phyloP scores from a whole-genome alignment of 2,113 vertebrate genomes.

The Malurus cyaneus region DNA sequence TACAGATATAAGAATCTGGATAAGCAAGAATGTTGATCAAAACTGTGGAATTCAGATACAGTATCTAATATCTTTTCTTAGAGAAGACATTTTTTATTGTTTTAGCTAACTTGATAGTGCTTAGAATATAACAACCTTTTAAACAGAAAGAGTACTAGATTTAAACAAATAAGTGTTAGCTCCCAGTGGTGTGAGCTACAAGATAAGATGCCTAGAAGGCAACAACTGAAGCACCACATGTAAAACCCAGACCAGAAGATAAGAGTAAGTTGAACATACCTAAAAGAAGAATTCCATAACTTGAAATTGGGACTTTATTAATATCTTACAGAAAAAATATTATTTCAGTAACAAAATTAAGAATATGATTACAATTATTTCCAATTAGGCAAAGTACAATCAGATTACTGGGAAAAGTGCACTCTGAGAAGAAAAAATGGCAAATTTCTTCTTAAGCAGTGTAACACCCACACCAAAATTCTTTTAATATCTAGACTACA shows the following conservation, averaged over 20 bases:
- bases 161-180: neutral
- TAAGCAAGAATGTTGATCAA: neutral
- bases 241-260: neutral
- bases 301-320: neutral
- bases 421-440: neutral
- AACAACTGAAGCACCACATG: neutral
- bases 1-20: neutral
- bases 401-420: neutral
- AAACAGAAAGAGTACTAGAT: neutral
- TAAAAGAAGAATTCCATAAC: neutral
- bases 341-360: neutral
- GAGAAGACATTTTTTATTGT: neutral
- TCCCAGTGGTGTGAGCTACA: neutral
- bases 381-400: neutral
- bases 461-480: neutral
- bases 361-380: neutral
- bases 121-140: neutral
- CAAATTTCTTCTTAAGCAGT: neutral
- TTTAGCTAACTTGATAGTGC: neutral
- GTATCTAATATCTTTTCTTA: neutral
- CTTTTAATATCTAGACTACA: neutral
- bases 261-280: neutral
- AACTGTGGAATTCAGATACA: neutral
- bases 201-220: neutral
- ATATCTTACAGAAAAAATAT: neutral